A percentile compares a stretch with the other conserved stretches of the same genome.
These are phyloP conservation scores for Hemaris fuciformis DNA, from an alignment of 2,888 invertebrate species.

Conservation along the genomic window DNA sequence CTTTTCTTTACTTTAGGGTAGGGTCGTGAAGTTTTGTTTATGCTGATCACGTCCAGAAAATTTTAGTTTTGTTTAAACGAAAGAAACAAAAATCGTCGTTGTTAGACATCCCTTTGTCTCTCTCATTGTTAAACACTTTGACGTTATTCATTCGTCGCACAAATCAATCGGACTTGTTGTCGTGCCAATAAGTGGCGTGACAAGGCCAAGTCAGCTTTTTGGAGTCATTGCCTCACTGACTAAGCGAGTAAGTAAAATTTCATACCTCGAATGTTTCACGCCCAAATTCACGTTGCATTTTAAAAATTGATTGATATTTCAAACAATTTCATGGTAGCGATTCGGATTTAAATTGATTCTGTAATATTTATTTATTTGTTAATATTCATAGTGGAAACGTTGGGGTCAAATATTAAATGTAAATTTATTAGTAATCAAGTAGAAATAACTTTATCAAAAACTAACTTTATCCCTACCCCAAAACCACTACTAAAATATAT, in stretches of 20 bases:
- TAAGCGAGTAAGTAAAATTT: neutral
- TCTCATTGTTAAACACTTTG: neutral
- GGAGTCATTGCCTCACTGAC: constrained; percentile 5
- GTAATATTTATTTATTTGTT: neutral
- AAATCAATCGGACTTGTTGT: neutral
- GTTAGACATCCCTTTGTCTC: neutral
- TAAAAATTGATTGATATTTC: neutral
- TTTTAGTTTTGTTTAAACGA: neutral
- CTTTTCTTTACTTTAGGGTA: too few species aligned
- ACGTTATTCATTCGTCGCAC: neutral
- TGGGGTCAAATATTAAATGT: neutral
- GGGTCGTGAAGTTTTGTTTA: neutral
- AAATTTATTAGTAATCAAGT: too few species aligned
- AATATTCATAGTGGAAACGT: neutral
- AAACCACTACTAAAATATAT: too few species aligned
- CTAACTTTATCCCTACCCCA: too few species aligned
- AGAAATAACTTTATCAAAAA: too few species aligned
- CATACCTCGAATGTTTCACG: neutral
- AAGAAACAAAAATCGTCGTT: neutral
- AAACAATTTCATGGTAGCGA: neutral
- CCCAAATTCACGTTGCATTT: neutral
- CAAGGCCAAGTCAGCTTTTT: constrained; percentile 2
- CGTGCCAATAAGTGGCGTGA: constrained; percentile 3
- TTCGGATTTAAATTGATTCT: constrained; percentile 1
- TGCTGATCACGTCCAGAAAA: neutral